Percentiles rank a stretch among this genome's conserved stretches.
Evolutionary conservation across 2,888 invertebrate genomes (phyloP).

Genomic region (Chrysolina americana): DNA sequence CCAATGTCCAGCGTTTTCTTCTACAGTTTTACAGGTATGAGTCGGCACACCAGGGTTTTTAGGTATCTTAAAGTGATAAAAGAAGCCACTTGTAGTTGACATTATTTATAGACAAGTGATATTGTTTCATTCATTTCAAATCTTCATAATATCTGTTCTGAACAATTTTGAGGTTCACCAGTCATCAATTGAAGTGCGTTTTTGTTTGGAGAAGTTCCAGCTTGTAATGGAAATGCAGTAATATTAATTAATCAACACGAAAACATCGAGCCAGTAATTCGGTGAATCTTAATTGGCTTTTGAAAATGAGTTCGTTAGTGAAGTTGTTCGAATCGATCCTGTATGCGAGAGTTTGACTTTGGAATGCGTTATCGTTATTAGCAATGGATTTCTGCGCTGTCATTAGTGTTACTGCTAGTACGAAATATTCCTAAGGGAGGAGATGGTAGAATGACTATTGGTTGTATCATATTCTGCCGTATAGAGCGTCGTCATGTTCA

Average conservation of each 20-base stretch:
- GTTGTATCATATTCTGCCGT: too few species aligned
- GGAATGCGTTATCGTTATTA: slow-evolving; percentile 58
- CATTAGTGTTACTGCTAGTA: slow-evolving; percentile 45
- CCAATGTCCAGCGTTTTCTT: too few species aligned
- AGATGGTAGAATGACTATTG: too few species aligned
- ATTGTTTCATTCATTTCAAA: too few species aligned
- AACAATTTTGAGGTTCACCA: neutral
- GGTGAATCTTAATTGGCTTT: slow-evolving; percentile 58
- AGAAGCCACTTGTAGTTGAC: too few species aligned
- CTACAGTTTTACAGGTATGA: too few species aligned
- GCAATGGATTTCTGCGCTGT: slow-evolving; percentile 53
- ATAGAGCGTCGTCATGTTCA: too few species aligned
- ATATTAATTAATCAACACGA: slow-evolving; percentile 56
- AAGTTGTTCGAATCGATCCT: slow-evolving; percentile 47
- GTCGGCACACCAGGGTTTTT: too few species aligned
- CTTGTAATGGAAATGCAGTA: slow-evolving; percentile 46
- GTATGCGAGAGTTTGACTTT: slow-evolving; percentile 52
- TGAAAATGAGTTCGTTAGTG: slow-evolving; percentile 52
- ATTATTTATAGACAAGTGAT: too few species aligned
- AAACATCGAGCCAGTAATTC: slow-evolving; percentile 55
- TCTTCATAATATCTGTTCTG: too few species aligned
- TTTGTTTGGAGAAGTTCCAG: slow-evolving; percentile 26
- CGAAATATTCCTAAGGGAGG: neutral
- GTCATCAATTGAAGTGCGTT: neutral
- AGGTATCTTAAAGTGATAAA: too few species aligned